Evolutionary conservation across 2,888 invertebrate genomes (phyloP).

Genomic region (Crossocerus cetratus): DNA sequence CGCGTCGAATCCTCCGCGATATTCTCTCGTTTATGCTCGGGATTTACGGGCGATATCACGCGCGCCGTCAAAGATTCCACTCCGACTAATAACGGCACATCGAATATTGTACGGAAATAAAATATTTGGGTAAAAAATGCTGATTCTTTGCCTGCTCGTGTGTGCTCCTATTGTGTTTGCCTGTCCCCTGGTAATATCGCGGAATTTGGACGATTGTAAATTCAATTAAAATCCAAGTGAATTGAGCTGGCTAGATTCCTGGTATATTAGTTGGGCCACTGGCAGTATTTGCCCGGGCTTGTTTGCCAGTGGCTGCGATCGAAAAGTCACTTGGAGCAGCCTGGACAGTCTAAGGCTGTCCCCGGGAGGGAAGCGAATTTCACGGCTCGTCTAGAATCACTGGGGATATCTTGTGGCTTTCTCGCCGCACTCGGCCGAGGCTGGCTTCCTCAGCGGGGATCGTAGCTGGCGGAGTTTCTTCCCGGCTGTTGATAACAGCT

Average conservation of each 20-base stretch:
- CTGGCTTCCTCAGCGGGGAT: not conserved
- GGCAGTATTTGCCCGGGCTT: too few relatives aligned
- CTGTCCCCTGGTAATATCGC: too few relatives aligned
- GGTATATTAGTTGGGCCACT: too few relatives aligned
- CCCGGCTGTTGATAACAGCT: constrained; percentile 8
- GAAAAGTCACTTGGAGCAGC: not conserved
- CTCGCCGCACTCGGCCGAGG: not conserved
- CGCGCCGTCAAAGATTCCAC: too few relatives aligned
- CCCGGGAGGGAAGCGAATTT: constrained; percentile 14
- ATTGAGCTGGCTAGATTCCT: too few relatives aligned
- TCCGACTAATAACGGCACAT: too few relatives aligned
- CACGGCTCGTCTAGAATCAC: constrained; percentile 13
- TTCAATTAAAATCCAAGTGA: too few relatives aligned
- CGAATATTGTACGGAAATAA: too few relatives aligned
- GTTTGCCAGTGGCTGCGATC: not conserved
- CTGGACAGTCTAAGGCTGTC: not conserved
- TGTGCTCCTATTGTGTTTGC: too few relatives aligned
- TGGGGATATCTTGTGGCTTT: constrained; percentile 19
- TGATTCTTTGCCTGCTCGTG: too few relatives aligned
- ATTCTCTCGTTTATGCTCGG: not conserved
- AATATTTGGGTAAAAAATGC: too few relatives aligned
- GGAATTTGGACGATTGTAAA: too few relatives aligned
- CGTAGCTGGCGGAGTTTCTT: constrained; percentile 1
- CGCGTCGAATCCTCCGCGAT: not conserved
- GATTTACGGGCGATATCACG: not conserved